Percentiles rank a stretch among this genome's conserved stretches.
Conservation (phyloP, 2,113 vertebrate species). For the Atrichornis clamosus region DNA sequence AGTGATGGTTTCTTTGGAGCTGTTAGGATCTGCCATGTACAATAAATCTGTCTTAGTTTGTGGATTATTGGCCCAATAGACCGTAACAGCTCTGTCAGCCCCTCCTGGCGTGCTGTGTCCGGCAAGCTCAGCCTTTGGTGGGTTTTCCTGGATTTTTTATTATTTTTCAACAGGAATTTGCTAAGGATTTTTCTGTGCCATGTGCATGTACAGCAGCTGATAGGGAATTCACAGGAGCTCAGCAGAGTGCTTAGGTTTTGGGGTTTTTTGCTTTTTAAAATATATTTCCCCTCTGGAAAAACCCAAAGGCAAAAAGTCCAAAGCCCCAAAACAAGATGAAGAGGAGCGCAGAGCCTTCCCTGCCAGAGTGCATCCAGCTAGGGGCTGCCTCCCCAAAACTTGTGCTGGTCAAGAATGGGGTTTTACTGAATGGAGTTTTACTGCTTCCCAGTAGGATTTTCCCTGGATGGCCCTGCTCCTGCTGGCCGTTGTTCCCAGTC, state of each 20-base stretch:
- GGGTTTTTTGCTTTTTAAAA: fast-evolving
- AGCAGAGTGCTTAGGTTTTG: not conserved
- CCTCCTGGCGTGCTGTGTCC: slow-evolving; percentile 51
- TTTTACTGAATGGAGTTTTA: not conserved
- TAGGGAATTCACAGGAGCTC: slow-evolving; percentile 11
- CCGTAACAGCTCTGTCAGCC: slow-evolving; percentile 62
- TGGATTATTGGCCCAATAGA: slow-evolving; percentile 67
- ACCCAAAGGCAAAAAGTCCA: not conserved
- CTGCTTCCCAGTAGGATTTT: not conserved
- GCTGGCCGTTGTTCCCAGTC: fast-evolving
- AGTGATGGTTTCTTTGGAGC: slow-evolving; percentile 65
- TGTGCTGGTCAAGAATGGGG: not conserved
- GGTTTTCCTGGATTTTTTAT: not conserved
- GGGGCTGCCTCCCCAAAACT: not conserved
- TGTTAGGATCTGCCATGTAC: slow-evolving; percentile 65
- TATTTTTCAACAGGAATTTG: slow-evolving; percentile 38
- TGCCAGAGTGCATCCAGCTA: not conserved
- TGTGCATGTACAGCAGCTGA: slow-evolving; percentile 5
- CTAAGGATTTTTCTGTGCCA: slow-evolving; percentile 15
- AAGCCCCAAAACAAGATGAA: not conserved
- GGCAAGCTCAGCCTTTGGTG: slow-evolving; percentile 16
- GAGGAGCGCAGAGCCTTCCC: not conserved
- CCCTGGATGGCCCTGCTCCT: fast-evolving
- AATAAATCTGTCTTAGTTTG: slow-evolving; percentile 70
- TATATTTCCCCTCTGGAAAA: not conserved